These are phyloP conservation scores for Bos taurus DNA, from an alignment of 2,113 vertebrate genomes.

Conservation along the genomic window DNA sequence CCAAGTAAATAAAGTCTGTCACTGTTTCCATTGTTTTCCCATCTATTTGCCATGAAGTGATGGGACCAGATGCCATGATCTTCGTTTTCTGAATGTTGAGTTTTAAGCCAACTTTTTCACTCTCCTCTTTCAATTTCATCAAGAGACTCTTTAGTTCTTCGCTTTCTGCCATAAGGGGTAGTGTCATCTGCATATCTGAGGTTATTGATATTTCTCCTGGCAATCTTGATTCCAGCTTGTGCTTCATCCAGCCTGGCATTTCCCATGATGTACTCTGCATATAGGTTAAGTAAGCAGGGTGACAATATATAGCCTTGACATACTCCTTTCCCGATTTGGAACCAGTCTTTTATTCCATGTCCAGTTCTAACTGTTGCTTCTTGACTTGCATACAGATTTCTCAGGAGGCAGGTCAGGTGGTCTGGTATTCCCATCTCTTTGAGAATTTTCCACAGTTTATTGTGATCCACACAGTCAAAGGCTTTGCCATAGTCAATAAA, in stretches of 20 bases:
- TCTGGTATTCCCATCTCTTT: background rate
- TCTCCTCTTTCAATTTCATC: background rate
- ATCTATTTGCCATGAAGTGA: background rate
- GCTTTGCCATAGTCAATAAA: background rate
- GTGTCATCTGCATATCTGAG: background rate
- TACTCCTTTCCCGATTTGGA: background rate
- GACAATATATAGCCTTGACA: background rate
- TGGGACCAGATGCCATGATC: background rate
- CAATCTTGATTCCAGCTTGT: background rate
- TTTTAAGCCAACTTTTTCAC: background rate
- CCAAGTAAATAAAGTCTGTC: background rate
- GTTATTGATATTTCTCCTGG: background rate
- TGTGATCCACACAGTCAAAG: background rate
- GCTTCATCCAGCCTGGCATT: background rate
- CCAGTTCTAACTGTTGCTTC: background rate
- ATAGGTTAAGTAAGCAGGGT: background rate
- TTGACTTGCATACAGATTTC: background rate
- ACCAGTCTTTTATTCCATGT: background rate
- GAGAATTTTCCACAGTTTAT: background rate
- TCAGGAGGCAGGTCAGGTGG: background rate
- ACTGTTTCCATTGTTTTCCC: background rate
- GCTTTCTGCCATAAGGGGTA: background rate
- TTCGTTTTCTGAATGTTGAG: background rate
- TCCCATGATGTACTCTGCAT: background rate
- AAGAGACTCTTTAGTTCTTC: background rate